phyloP scores from a whole-genome alignment of 2,888 invertebrate genomes.

The Lepidocyrtoides sp. region DNA sequence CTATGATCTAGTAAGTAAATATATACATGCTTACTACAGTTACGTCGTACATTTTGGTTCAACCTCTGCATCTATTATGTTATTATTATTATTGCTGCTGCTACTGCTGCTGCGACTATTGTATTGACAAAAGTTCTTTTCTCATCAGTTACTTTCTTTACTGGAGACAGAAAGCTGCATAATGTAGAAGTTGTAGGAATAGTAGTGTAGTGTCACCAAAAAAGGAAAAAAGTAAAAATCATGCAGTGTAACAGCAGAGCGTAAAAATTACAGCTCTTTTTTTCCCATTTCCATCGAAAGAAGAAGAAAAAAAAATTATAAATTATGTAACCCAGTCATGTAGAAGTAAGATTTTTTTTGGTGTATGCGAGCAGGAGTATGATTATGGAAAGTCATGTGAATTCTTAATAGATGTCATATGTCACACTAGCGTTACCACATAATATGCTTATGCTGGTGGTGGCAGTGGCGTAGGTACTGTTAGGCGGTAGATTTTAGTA shows the following conservation, averaged over 20 bases:
- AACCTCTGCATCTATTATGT: slow-evolving; percentile 6
- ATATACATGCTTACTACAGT: neutral
- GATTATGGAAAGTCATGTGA: slow-evolving; percentile 41
- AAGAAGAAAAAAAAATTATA: slow-evolving; percentile 40
- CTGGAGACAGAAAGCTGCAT: slow-evolving; percentile 41
- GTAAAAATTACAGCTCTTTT: slow-evolving; percentile 59
- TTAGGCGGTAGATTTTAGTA: neutral
- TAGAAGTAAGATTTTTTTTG: slow-evolving; percentile 57
- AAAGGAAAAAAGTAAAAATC: slow-evolving; percentile 16
- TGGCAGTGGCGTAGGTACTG: too few relatives aligned
- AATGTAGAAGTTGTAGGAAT: slow-evolving; percentile 18
- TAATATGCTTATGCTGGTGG: neutral
- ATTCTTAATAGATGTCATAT: slow-evolving; percentile 51
- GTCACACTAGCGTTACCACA: neutral
- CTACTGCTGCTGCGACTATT: neutral
- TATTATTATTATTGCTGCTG: slow-evolving; percentile 20
- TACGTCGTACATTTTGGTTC: slow-evolving; percentile 15
- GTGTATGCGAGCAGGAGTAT: slow-evolving; percentile 40
- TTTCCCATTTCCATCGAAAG: neutral
- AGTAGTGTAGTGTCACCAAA: neutral
- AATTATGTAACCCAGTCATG: slow-evolving; percentile 69
- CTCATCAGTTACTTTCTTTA: slow-evolving; percentile 18
- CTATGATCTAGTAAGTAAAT: neutral
- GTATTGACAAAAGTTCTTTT: slow-evolving; percentile 42
- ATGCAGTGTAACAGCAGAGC: neutral